Percentiles rank a stretch among this genome's conserved stretches.
Conservation (phyloP, 92 coral and sea anemone genomes). For the Phymanthus crucifer region DNA sequence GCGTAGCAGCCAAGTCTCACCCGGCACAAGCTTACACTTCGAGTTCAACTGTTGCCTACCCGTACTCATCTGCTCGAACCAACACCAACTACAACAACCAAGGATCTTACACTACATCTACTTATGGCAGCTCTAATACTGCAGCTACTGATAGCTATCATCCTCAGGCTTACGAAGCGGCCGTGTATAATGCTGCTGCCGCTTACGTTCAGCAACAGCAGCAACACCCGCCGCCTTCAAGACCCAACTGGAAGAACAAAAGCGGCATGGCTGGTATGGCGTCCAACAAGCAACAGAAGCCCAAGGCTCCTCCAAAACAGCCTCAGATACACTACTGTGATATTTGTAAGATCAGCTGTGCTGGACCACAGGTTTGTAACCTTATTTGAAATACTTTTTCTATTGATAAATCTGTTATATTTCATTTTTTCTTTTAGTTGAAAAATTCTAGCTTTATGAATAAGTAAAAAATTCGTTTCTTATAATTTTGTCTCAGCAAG, state of each 20-base stretch:
- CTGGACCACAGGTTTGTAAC: constrained; percentile 92
- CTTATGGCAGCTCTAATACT: constrained; percentile 75
- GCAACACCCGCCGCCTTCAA: constrained; percentile 60
- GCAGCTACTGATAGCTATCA: constrained; percentile 72
- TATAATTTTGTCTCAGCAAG: no score
- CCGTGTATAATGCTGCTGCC: constrained; percentile 95
- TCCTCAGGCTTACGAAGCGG: constrained; percentile 97
- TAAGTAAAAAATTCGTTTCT: no score
- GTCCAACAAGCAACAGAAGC: constrained; percentile 61
- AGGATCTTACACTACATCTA: constrained; percentile 73
- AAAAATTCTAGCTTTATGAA: neutral
- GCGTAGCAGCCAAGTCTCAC: constrained; percentile 75
- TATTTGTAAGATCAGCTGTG: constrained; percentile 96
- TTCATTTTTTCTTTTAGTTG: neutral
- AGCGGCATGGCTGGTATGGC: constrained; percentile 52
- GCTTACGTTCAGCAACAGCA: constrained; percentile 95
- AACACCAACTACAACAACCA: constrained; percentile 81
- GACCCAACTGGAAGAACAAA: constrained; percentile 90
- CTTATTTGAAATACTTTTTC: neutral
- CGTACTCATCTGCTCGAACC: constrained; percentile 86
- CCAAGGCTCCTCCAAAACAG: constrained; percentile 87
- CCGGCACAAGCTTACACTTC: constrained; percentile 84
- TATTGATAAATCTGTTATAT: neutral
- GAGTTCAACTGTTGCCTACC: constrained; percentile 89
- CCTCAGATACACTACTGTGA: constrained; percentile 98